Percentiles rank a stretch among this genome's conserved stretches.
Conservation (phyloP, 2,888 invertebrate species). For the Osmoderma eremita region DNA sequence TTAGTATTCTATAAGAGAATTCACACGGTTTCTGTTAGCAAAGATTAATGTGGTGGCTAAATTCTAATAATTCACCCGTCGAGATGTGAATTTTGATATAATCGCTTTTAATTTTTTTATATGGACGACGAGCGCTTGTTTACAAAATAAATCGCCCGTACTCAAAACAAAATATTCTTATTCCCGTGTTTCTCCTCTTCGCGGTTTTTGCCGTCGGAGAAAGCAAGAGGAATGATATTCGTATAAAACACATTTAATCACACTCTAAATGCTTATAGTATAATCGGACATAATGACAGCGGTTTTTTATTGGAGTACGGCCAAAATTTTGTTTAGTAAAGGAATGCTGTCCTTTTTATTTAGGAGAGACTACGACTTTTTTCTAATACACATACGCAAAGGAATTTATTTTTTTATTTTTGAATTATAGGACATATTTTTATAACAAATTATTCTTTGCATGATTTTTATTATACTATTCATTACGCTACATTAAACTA, state of each 20-base stretch:
- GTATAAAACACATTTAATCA: conserved; percentile 27
- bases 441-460: too few relatives aligned
- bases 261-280: conserved; percentile 34
- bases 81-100: conserved; percentile 31
- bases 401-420: conserved; percentile 27
- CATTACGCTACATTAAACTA: too few relatives aligned
- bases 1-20: conserved; percentile 14
- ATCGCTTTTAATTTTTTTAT: conserved; percentile 33
- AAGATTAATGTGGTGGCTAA: conserved; percentile 36
- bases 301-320: conserved; percentile 29
- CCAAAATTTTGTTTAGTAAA: conserved; percentile 32
- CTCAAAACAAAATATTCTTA: conserved; percentile 30
- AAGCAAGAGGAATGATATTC: conserved; percentile 13
- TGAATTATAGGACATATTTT: background rate
- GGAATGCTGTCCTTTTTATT: conserved; percentile 24
- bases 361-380: background rate
- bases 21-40: conserved; percentile 4
- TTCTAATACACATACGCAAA: background rate
- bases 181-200: background rate
- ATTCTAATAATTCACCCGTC: conserved; percentile 32
- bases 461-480: too few relatives aligned
- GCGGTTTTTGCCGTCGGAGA: background rate
- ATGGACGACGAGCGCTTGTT: conserved; percentile 11
- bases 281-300: conserved; percentile 38
- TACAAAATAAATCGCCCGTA: conserved; percentile 38